Evolutionary conservation across 2,113 vertebrate species (phyloP).

Genomic region (Rhabdomys dilectus): DNA sequence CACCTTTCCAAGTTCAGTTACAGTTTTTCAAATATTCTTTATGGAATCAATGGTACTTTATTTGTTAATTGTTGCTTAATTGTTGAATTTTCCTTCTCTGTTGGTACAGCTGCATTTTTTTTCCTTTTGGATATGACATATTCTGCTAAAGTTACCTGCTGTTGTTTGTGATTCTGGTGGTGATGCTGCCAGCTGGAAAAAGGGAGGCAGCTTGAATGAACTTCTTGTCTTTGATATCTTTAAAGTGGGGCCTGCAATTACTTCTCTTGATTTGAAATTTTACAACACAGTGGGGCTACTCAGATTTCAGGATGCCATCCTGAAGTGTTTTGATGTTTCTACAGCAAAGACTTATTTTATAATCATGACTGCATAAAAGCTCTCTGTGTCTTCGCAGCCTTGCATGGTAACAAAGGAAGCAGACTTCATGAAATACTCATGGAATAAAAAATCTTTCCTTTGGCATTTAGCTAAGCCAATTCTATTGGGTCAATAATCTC

Average conservation of each 20-base stretch:
- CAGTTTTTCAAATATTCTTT: conserved; percentile 73
- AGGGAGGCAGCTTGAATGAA: conserved; percentile 74
- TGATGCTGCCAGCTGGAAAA: conserved; percentile 82
- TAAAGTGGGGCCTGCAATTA: conserved; percentile 78
- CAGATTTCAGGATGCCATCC: not conserved
- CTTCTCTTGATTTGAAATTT: conserved; percentile 68
- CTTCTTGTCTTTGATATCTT: conserved; percentile 70
- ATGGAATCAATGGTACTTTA: conserved; percentile 65
- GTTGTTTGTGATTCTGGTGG: conserved; percentile 72
- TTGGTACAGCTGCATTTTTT: conserved; percentile 72
- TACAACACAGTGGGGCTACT: conserved; percentile 57
- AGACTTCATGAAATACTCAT: conserved; percentile 24
- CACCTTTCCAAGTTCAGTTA: conserved; percentile 64
- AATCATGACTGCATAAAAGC: conserved; percentile 46
- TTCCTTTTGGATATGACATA: conserved; percentile 62
- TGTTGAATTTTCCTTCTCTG: conserved; percentile 82
- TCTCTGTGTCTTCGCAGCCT: conserved; percentile 48
- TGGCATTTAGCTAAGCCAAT: conserved; percentile 40
- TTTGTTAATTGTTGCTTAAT: conserved; percentile 79
- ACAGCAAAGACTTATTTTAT: conserved; percentile 52
- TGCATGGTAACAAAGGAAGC: not conserved
- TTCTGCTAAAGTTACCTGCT: conserved; percentile 85
- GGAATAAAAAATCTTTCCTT: conserved; percentile 32
- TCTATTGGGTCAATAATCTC: not conserved
- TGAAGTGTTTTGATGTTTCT: conserved; percentile 60